These are phyloP conservation scores for Cerastoderma edule DNA, from an alignment of 2,888 invertebrate genomes.

Conservation along the genomic window DNA sequence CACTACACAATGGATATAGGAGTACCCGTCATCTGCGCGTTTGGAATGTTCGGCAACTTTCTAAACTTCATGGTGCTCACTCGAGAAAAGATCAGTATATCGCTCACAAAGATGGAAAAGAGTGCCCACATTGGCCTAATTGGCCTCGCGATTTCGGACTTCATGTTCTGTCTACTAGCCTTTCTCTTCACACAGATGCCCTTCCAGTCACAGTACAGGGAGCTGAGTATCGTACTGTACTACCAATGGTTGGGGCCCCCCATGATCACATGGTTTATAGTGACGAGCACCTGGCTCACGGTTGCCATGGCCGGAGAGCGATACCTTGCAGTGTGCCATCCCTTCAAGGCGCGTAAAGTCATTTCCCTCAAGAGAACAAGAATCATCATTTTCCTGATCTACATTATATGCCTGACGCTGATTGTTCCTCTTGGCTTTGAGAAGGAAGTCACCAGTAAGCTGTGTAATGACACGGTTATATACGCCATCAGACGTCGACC, in stretches of 20 bases:
- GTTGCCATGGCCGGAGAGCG: slow-evolving; percentile 82
- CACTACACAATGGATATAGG: slow-evolving; percentile 73
- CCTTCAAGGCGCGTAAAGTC: slow-evolving; percentile 79
- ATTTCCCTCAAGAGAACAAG: slow-evolving; percentile 78
- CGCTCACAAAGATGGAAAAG: slow-evolving; percentile 80
- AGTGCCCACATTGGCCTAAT: slow-evolving; percentile 81
- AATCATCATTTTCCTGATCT: slow-evolving; percentile 73
- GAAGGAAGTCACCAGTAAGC: slow-evolving; percentile 59
- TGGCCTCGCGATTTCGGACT: slow-evolving; percentile 81
- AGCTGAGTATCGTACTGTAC: slow-evolving; percentile 66
- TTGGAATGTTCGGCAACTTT: slow-evolving; percentile 80
- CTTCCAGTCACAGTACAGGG: slow-evolving; percentile 55
- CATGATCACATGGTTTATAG: slow-evolving; percentile 80
- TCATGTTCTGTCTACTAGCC: slow-evolving; percentile 80
- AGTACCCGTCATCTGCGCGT: slow-evolving; percentile 77
- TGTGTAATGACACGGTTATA: slow-evolving; percentile 55
- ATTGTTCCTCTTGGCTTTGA: slow-evolving; percentile 78
- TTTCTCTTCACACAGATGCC: slow-evolving; percentile 76
- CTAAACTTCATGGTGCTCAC: slow-evolving; percentile 79
- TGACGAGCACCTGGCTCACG: slow-evolving; percentile 81
- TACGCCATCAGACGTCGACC: slow-evolving; percentile 59
- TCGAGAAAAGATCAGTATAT: slow-evolving; percentile 74
- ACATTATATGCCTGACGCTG: slow-evolving; percentile 67
- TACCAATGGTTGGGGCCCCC: slow-evolving; percentile 73
- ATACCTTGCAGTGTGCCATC: slow-evolving; percentile 82